Base-by-base conservation (phyloP, 2,888 invertebrate species). In the Prenolepis imparis region DNA sequence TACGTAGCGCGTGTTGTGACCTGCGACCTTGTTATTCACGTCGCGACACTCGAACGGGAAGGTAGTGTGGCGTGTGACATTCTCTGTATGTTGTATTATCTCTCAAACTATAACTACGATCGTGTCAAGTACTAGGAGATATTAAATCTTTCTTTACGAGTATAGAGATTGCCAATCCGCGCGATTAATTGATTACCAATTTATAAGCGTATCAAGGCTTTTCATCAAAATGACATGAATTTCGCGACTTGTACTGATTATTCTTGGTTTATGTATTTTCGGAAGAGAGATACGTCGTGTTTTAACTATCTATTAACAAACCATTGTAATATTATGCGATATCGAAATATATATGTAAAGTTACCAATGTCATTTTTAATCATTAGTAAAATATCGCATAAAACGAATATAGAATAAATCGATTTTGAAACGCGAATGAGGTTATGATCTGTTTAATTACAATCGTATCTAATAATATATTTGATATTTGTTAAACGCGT, bases 31-130 rank as follows among this genome's bases (percentile, higher is more conserved):
- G n/a, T 52, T 52, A 52, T 3, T 52, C 52, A 52, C n/a, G 52
- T 52, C 52, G 52, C 52, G 52, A 52, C 52, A n/a, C n/a, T 52
- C 52, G n/a, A 52, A 52, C n/a, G n/a, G n/a, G n/a, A 52, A 6
- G 52, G 52, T 48, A 48, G 48, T 52, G 48, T 8, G 52, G 52
- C 52, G n/a, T 8, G 6, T 2, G 48, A 5, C 48, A 18, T n/a
- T n/a, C 48, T 48, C 15, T 8, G n/a, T 52, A 52, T 1, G n/a
- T 52, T n/a, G 52, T 8, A 52, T 52, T 52, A 52, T 52, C 18
- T 52, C 8, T n/a, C 52, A 1, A 52, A n/a, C 8, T 52, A n/a
- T 52, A 44, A n/a, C 52, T n/a, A 52, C n/a, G 52, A n/a, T 52
- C 8, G n/a, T n/a, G n/a, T 1, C n/a, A 52, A 52, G 8, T n/a